Percentiles rank a stretch among this genome's conserved stretches.
Evolutionary conservation across 2,113 vertebrate species (phyloP).

Genomic region (Axis porcinus): DNA sequence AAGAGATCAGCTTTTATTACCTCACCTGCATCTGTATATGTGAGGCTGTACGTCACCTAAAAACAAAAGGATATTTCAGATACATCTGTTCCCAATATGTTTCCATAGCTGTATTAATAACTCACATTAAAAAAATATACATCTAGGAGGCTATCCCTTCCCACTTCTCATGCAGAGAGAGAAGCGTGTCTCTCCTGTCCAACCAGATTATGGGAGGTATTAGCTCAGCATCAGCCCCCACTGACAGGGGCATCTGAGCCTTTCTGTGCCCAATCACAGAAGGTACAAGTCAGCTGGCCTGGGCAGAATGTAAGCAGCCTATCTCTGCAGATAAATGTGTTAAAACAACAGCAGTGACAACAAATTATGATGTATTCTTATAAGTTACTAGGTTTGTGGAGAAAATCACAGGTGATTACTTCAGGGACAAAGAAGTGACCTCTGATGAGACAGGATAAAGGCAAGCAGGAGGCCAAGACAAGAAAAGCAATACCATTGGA

Average conservation of each 20-base stretch:
- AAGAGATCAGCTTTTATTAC: slow-evolving; percentile 78
- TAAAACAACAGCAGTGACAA: background rate
- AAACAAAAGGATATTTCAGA: slow-evolving; percentile 14
- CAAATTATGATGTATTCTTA: background rate
- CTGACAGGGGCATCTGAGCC: background rate
- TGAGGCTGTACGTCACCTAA: slow-evolving; percentile 88
- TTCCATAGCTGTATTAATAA: background rate
- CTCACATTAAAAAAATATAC: background rate
- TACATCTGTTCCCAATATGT: background rate
- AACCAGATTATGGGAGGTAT: background rate
- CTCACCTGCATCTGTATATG: slow-evolving; percentile 83
- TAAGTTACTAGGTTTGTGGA: background rate
- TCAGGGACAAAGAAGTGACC: background rate
- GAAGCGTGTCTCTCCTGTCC: background rate
- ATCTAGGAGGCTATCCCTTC: background rate
- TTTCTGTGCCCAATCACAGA: background rate
- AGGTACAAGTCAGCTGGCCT: background rate
- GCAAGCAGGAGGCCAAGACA: background rate
- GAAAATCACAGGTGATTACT: background rate
- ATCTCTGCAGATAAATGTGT: background rate
- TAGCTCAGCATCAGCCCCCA: background rate
- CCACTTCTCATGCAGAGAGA: background rate
- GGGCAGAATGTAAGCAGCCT: background rate
- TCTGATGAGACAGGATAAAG: background rate
- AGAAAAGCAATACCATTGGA: rapidly evolving